These are phyloP conservation scores for Rhincodon typus DNA, from an alignment of 2,797 vertebrate species.

Conservation along the genomic window DNA sequence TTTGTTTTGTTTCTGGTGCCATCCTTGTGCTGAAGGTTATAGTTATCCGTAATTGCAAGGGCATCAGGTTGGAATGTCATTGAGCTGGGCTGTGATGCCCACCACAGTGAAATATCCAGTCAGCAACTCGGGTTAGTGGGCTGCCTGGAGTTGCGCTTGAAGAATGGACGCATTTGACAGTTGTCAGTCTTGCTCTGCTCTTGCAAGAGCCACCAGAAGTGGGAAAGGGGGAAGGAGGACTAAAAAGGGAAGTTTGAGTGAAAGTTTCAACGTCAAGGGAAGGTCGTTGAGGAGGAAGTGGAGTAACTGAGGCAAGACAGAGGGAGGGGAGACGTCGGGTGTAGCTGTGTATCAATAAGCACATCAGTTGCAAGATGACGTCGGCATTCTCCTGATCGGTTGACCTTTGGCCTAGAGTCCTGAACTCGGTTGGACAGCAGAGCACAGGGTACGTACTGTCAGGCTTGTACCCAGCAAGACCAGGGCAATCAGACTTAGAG, in stretches of 20 bases:
- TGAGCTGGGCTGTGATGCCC: background rate
- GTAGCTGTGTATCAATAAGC: conserved; percentile 52
- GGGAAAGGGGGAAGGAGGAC: background rate
- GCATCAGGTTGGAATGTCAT: background rate
- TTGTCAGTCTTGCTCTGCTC: background rate
- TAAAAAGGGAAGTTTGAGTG: background rate
- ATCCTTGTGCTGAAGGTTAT: background rate
- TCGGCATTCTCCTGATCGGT: conserved; percentile 52
- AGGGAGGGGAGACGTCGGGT: background rate
- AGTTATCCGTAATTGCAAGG: background rate
- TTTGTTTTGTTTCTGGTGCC: background rate
- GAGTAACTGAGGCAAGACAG: background rate
- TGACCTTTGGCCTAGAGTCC: conserved; percentile 56
- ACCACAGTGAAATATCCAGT: background rate
- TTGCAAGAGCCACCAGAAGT: background rate
- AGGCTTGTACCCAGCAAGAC: background rate
- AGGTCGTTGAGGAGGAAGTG: background rate
- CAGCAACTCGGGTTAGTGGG: no score
- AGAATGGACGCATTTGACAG: background rate
- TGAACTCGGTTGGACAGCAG: background rate
- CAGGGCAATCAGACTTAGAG: background rate
- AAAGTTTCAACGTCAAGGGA: background rate
- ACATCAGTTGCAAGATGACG: conserved; percentile 57
- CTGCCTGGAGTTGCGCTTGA: background rate
- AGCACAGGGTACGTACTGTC: no score